phyloP scores from a whole-genome alignment of 2,888 invertebrate genomes.

The Drosophila glabriapex region DNA sequence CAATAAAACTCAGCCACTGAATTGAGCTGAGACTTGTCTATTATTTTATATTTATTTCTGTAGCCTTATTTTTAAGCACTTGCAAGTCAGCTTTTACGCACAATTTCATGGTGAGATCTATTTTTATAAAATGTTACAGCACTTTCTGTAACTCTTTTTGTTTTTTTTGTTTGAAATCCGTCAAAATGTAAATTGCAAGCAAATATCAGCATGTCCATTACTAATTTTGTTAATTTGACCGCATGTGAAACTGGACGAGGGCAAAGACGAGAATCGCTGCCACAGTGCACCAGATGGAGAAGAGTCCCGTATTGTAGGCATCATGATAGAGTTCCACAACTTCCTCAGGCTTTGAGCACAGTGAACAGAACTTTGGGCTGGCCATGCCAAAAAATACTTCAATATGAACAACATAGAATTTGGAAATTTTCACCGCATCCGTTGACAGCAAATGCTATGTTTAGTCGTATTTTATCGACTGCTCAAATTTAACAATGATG shows the following conservation, averaged over 20 bases:
- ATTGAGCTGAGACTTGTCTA: neutral
- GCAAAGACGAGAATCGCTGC: slow-evolving; percentile 38
- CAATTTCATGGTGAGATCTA: neutral
- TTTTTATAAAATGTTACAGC: neutral
- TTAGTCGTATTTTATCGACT: neutral
- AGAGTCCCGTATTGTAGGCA: slow-evolving; percentile 35
- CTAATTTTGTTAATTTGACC: neutral
- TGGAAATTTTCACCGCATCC: slow-evolving; percentile 2
- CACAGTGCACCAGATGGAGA: slow-evolving; percentile 35
- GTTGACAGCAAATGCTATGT: slow-evolving; percentile 16
- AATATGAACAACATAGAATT: slow-evolving; percentile 11
- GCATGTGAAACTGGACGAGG: slow-evolving; percentile 16
- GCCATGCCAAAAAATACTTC: slow-evolving; percentile 16
- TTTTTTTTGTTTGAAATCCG: neutral
- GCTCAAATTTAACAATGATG: slow-evolving; percentile 63
- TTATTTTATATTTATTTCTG: no score
- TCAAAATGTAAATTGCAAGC: neutral
- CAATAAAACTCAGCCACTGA: neutral
- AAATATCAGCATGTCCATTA: neutral
- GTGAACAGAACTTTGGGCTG: neutral
- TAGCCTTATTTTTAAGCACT: neutral
- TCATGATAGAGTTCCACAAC: slow-evolving; percentile 61
- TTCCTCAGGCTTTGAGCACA: slow-evolving; percentile 2
- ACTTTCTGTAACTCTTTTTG: neutral
- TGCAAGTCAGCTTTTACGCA: neutral